Evolutionary conservation across 2,113 vertebrate genomes (phyloP), one percentile per base, ranked within the genome.

Genomic region (Capricornis sumatraensis): DNA sequence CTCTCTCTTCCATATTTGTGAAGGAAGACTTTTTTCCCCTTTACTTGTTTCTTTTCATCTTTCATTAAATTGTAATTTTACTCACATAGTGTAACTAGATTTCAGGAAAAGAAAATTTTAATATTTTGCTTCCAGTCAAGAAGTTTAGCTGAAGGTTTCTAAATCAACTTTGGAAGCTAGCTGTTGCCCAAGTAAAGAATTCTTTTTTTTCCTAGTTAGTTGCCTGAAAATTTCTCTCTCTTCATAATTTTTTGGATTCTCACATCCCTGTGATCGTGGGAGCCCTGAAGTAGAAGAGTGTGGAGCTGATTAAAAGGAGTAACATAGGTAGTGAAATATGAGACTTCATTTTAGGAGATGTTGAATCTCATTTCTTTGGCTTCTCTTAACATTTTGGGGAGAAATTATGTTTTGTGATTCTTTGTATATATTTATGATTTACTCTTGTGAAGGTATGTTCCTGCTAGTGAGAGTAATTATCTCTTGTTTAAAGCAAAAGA

Each of bases 11-110:
- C 95, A 33, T 76, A 58, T 87, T 71, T 91, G 47, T 93, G 36
- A 58, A 93, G 81, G 55, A 96, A 79, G 15, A 79, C 30, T 76
- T 79, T 45, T 17, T 92, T 4, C 0, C 4, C 45, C 45, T 53
- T 52, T 52, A 15, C 14, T 47, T 86, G 52, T 86, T 19, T 30
- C 50, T 27, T 85, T 85, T 76, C 47, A 64, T 74, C 86, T 92
- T 82, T 95, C 27, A 81, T 84, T 88, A 76, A 57, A 52, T 67
- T 97, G 45, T 85, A 67, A 87, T 96, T 97, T 97, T 92, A 88
- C 47, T 76, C 14, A 91, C 25, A 36, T 55, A 57, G 43, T 91
- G 17, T 81, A 64, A 97, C 28, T 86, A 83, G 52, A 84, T 95
- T 95, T 94, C 40, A 79, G 71, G 45, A 91, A 79, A 81, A 78